These are phyloP conservation scores for Petrocephalus schoutedeni DNA, from an alignment of 2,797 vertebrate species.

Conservation along the genomic window DNA sequence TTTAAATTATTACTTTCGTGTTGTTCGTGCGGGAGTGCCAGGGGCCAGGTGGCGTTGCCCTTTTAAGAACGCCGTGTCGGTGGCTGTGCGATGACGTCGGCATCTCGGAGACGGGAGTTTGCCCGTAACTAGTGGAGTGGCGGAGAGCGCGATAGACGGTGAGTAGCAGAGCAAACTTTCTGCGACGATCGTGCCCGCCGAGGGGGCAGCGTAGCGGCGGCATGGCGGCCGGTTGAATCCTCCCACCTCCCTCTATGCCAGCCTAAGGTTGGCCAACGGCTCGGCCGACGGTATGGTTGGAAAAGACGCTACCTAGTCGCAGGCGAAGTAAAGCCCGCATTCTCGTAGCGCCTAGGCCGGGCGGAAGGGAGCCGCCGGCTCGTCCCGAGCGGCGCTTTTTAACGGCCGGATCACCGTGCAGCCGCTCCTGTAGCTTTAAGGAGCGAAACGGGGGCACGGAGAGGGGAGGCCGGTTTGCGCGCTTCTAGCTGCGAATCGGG, in stretches of 20 bases:
- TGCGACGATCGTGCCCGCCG: slow-evolving; percentile 5
- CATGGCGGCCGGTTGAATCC: neutral
- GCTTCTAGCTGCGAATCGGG: neutral
- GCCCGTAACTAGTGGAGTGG: slow-evolving; percentile 39
- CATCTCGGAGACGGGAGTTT: slow-evolving; percentile 36
- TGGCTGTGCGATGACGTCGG: slow-evolving; percentile 43
- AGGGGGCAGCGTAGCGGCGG: neutral
- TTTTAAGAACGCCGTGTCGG: slow-evolving; percentile 39
- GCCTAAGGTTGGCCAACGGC: neutral
- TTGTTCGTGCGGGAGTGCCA: neutral
- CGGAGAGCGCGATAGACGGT: slow-evolving; percentile 43
- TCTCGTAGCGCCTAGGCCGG: slow-evolving; percentile 23
- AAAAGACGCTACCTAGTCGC: neutral
- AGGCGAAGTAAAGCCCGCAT: neutral
- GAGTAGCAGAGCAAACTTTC: slow-evolving; percentile 38
- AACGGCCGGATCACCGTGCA: neutral
- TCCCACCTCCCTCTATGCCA: neutral
- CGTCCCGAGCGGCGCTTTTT: neutral
- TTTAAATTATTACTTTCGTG: neutral
- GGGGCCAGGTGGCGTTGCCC: slow-evolving; percentile 33
- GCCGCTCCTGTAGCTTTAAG: neutral
- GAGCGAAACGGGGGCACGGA: neutral
- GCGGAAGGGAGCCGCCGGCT: slow-evolving; percentile 26
- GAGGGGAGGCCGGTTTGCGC: neutral
- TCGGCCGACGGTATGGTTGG: neutral